Conservation (phyloP, 2,888 invertebrate species). For the Rhopalosiphum nymphaeae region DNA sequence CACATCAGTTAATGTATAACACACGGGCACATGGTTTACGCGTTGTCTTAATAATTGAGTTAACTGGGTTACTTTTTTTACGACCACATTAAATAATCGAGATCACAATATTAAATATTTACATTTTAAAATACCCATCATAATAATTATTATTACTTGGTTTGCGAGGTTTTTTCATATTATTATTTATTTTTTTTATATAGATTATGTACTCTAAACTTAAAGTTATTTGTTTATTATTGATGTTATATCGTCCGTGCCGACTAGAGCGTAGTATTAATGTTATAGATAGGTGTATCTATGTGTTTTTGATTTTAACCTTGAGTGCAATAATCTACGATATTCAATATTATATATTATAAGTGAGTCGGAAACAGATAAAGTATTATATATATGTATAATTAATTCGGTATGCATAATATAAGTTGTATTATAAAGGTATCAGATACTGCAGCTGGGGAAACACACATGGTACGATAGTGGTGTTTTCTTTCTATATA, state of each 20-base stretch:
- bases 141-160: background rate
- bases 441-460: slow-evolving; percentile 13
- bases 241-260: background rate
- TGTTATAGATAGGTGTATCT: background rate
- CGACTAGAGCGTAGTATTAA: background rate
- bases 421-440: background rate
- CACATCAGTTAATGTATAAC: background rate
- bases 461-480: background rate
- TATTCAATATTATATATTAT: background rate
- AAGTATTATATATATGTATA: slow-evolving; percentile 31
- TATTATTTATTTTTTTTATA: background rate
- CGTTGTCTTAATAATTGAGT: background rate
- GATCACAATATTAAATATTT: slow-evolving; percentile 3
- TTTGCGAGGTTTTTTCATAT: background rate
- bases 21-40: background rate
- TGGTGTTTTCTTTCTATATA: background rate
- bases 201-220: background rate
- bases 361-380: slow-evolving; percentile 14
- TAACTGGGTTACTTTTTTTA: background rate
- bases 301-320: slow-evolving; percentile 9
- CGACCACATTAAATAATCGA: background rate
- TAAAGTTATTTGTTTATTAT: background rate
- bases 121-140: background rate
- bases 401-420: slow-evolving; percentile 32
- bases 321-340: slow-evolving; percentile 23